Evolutionary conservation across 2,113 vertebrate species (phyloP), one percentile per base, ranked within the genome.

Genomic region (Podarcis muralis): DNA sequence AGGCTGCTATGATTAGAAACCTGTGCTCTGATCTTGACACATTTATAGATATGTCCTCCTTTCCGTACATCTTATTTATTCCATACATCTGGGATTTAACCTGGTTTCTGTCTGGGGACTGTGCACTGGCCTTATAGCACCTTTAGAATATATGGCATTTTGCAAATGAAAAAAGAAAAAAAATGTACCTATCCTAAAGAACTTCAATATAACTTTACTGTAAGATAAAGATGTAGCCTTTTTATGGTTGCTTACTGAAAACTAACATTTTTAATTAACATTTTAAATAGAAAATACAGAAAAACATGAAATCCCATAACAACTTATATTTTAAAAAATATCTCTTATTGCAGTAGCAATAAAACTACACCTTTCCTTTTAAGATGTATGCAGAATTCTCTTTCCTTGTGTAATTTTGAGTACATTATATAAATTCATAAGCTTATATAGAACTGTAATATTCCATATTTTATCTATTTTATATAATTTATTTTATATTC

Each of bases 61-160:
- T 87, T 76, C 80, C 76, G 6, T 81, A 13, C n/a, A 65, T 4
- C 71, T 69, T 66, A 53, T 48, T 43, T 53, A 11, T 53, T 48
- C 65, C 6, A 30, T 6, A 27, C 87, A 76, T 68, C n/a, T 75
- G 87, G 80, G 87, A 83, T 76, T 72, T 76, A 53, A 76, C 71
- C 87, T 80, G 77, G 23, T 87, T 87, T 87, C 66, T 72, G 81
- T 27, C 35, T 30, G 53, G 76, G 37, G 57, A 76, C 83, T 66
- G 59, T 76, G 6, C 32, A 62, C 3, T 30, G 25, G 57, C n/a
- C 35, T 82, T 23, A 37, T 25, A 27, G 32, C 35, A 66, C 20
- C 11, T 62, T 72, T 68, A 81, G 13, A 3, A 57, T 71, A 57
- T 8, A 57, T 18, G 13, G 7, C 27, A 68, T 4, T 72, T 65